Evolutionary conservation across 1,140 invertebrate species (phyloP), one percentile per base, ranked within the genome.

Genomic region (Gyrodactylus bullatarudis): DNA sequence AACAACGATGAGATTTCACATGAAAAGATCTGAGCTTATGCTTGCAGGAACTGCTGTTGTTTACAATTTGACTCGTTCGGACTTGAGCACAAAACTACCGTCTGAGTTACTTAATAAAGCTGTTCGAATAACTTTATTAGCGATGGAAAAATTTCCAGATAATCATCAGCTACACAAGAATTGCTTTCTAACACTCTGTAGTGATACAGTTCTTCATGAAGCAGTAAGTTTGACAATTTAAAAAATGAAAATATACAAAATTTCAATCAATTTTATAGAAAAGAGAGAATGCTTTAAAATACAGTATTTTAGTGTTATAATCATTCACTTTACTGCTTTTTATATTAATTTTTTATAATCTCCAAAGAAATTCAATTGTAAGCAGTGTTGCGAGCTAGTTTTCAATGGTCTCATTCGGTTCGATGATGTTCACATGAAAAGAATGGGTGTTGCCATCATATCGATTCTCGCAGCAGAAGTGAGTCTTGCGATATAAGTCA

Each of bases 401-500:
- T 71, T 71, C 26, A 71, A 71, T 1, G 70, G 70, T 1, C 21
- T 71, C 20, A 21, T 8, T 1, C 23, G 21, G 1, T 71, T 23
- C 70, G 70, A 71, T 71, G 24, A 23, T 24, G 70, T 23, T 19
- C 21, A 71, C 70, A 71, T 71, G 21, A 71, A 71, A 19, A n/a
- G 24, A 20, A 24, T 24, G 23, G 70, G 70, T 20, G 70, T 71
- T 23, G 24, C 24, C n/a, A 71, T 71, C 16, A 71, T 71, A 1
- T 71, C 70, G 23, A 24, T 71, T 71, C 21, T 71, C 70, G 70
- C 70, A 8, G 21, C 70, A 20, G 70, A 71, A 71, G 8, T 71
- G 70, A 71, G 21, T 54, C 34, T n/a, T n/a, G 8, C 34, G 8
- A 8, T 54, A 8, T 8, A n/a, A 54, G 8, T n/a, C 8, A n/a